phyloP scores from a whole-genome alignment of 1,140 invertebrate genomes.

The Drosophila takahashii region DNA sequence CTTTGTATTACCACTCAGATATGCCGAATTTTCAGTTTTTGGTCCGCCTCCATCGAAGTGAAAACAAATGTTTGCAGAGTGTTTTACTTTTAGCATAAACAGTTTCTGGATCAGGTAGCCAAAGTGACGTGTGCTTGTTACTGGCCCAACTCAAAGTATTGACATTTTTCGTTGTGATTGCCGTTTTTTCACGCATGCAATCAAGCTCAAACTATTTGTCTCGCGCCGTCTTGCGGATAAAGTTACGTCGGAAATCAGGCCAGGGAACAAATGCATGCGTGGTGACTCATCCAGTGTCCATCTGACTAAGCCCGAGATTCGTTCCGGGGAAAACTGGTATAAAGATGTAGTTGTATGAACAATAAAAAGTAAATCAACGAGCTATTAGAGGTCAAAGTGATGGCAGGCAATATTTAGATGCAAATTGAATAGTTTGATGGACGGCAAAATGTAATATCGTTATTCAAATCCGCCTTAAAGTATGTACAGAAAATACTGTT shows the following conservation, averaged over 20 bases:
- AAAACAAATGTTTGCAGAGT: constrained; percentile 58
- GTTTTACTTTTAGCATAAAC: constrained; percentile 24
- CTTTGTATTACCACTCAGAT: neutral
- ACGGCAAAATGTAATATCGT: no score
- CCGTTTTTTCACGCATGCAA: constrained; percentile 17
- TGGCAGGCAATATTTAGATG: neutral
- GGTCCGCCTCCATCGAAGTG: constrained; percentile 17
- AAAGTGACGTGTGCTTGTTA: constrained; percentile 38
- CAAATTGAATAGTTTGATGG: neutral
- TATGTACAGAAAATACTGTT: no score
- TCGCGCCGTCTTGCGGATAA: constrained; percentile 1
- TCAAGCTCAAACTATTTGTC: constrained; percentile 22
- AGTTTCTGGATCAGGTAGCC: constrained; percentile 38
- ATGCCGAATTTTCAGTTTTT: constrained; percentile 19
- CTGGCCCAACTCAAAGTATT: constrained; percentile 3
- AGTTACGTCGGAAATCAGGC: constrained; percentile 28
- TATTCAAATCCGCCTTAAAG: no score
- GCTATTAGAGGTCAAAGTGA: neutral
- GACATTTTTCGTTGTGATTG: constrained; percentile 12
- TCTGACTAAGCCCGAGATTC: constrained; percentile 14
- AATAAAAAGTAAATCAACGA: constrained; percentile 22
- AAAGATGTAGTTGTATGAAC: neutral
- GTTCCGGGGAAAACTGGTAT: constrained; percentile 3
- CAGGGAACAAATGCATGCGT: constrained; percentile 2
- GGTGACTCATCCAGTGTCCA: constrained; percentile 16